These are phyloP conservation scores for Ovis canadensis DNA, from an alignment of 2,113 vertebrate species.

Conservation along the genomic window DNA sequence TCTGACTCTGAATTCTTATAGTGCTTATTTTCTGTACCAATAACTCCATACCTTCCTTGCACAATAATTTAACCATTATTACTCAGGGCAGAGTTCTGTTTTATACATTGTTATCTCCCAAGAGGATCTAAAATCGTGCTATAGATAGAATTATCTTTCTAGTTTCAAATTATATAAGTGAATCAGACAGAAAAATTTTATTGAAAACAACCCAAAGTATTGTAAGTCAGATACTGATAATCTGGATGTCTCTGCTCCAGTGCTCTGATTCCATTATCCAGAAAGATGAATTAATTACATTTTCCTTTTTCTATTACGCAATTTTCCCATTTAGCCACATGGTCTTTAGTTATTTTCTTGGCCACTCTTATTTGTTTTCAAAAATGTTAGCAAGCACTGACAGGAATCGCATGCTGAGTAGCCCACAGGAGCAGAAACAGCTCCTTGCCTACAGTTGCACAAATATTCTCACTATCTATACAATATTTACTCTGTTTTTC, in stretches of 20 bases:
- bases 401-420: not conserved
- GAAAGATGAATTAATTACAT: not conserved
- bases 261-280: not conserved
- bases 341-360: not conserved
- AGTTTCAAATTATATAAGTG: not conserved
- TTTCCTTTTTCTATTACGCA: not conserved
- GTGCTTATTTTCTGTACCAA: not conserved
- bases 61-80: not conserved
- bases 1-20: not conserved
- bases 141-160: not conserved
- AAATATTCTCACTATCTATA: not conserved
- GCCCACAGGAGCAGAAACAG: not conserved
- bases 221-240: not conserved
- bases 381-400: not conserved
- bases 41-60: not conserved
- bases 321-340: not conserved
- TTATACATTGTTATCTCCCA: not conserved
- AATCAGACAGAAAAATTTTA: not conserved
- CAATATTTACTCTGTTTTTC: conserved; percentile 44
- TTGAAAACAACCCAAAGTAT: not conserved
- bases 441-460: not conserved
- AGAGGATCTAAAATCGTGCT: not conserved
- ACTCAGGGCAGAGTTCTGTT: not conserved
- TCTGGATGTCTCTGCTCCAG: not conserved
- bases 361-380: not conserved